Evolutionary conservation across 92 coral and sea anemone species (phyloP), one percentile per base, ranked within the genome.

Genomic region (Micromussa lordhowensis): DNA sequence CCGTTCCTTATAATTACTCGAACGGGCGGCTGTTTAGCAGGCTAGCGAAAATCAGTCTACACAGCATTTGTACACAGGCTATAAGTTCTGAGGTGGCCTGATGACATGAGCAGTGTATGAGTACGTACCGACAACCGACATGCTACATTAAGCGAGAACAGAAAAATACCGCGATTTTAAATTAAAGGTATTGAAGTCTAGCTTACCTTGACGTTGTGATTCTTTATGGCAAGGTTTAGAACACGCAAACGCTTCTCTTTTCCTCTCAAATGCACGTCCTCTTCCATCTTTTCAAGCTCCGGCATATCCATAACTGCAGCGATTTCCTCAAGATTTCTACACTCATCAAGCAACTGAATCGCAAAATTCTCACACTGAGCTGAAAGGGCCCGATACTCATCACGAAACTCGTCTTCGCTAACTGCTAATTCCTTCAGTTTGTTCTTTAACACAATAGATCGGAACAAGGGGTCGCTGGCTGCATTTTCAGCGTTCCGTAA

Each of bases 341-440:
- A 96, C 79, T 95, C 95, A 70, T 95, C 91, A 22, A 93, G 90
- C 72, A 96, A 68, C 34, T 86, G 49, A 32, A 91, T 85, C 30
- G 96, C 96, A 90, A 94, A 96, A 38, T 89, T 90, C 58, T 96
- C 97, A 86, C 95, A 90, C 88, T 90, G 90, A 48, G 78, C 88
- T 2, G 99, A 89, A 19, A 96, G 86, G 59, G 91, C 79, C 12
- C 77, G 68, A 81, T 94, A 96, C 24, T 96, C 98, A 21, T 90
- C 93, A 1, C 93, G 91, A 78, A 95, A 96, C 74, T 96, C 99
- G 28, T 82, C 88, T 79, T 96, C 98, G 10, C 80, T 90, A 34
- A 73, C 29, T 5, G 94, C 94, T 15, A 90, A 91, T 16, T 88
- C 79, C 72, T 91, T 84, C 4, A 96, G 49, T 59, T 93, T 86